A percentile compares a stretch with the other conserved stretches of the same genome.
These are phyloP conservation scores for Centrocercus urophasianus DNA, from an alignment of 2,113 vertebrate species.

Conservation along the genomic window DNA sequence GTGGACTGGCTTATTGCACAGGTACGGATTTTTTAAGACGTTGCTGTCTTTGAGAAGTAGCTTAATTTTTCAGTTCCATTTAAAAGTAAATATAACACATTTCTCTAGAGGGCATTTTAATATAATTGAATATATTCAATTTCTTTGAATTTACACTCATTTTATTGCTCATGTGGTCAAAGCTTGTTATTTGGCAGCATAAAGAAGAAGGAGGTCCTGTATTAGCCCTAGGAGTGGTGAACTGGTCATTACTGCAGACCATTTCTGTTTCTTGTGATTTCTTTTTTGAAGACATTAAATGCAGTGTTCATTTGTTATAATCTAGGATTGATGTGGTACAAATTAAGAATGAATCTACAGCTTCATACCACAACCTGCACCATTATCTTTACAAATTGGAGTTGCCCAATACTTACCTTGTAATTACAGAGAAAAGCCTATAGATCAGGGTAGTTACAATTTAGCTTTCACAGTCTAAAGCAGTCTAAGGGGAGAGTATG, in stretches of 20 bases:
- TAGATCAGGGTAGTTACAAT: not conserved
- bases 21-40: conserved; percentile 76
- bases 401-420: not conserved
- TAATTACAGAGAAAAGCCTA: not conserved
- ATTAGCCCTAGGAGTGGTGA: not conserved
- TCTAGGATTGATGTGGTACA: not conserved
- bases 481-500: not conserved
- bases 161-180: not conserved
- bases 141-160: not conserved
- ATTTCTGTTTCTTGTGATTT: not conserved
- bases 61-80: not conserved
- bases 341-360: not conserved
- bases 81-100: not conserved
- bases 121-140: not conserved
- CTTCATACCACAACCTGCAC: not conserved
- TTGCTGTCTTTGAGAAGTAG: not conserved
- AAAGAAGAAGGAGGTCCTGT: not conserved
- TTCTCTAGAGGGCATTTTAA: not conserved
- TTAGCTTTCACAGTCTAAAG: not conserved
- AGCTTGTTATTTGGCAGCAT: not conserved
- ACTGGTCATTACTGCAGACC: not conserved
- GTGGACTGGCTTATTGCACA: conserved; percentile 96
- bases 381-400: not conserved
- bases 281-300: not conserved
- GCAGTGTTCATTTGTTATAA: not conserved